Base-by-base conservation (phyloP, 2,888 invertebrate species). In the Asteroscopus sphinx region DNA sequence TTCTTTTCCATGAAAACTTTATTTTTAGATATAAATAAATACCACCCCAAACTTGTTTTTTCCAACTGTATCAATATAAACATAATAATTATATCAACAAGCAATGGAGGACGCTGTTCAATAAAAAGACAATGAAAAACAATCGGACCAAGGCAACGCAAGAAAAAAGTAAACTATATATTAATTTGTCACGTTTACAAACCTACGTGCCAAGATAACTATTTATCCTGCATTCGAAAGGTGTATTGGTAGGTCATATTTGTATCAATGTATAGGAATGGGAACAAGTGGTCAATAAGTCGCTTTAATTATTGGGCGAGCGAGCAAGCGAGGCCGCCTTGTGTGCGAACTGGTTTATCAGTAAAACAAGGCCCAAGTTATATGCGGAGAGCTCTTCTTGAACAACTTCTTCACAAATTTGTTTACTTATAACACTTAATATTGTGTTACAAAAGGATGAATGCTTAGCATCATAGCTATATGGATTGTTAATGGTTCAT, bases 291-390 rank as follows among this genome's bases (percentile, higher is more conserved):
- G 87, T 83, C 90, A 91, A 90, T 91, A 87, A 87, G 88, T 88
- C 80, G 87, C 81, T 86, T 90, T 90, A 91, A 90, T 93, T 90
- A 91, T 90, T 90, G 86, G 82, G 86, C 86, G 89, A 86, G 78
- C 80, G 59, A 80, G 80, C 80, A 77, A 80, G 78, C 93, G 92
- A 93, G 93, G 93, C 87, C 93, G 88, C 77, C 90, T 83, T 90
- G 89, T 87, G 79, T 81, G 80, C 85, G 80, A 91, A 93, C 94
- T 92, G 92, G 94, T 94, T 92, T 93, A 88, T 87, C 87, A 87
- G 80, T 81, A 58, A 70, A 73, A 60, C 71, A 81, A 78, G 83
- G 81, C 68, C 69, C 82, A 84, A 89, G 86, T 77, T 73, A 83
- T 67, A 72, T 83, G 85, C 81, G 77, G 70, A 75, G 68, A 76